Evolutionary conservation across 1,140 invertebrate species (phyloP).

Genomic region (Drosophila nigrodunni): DNA sequence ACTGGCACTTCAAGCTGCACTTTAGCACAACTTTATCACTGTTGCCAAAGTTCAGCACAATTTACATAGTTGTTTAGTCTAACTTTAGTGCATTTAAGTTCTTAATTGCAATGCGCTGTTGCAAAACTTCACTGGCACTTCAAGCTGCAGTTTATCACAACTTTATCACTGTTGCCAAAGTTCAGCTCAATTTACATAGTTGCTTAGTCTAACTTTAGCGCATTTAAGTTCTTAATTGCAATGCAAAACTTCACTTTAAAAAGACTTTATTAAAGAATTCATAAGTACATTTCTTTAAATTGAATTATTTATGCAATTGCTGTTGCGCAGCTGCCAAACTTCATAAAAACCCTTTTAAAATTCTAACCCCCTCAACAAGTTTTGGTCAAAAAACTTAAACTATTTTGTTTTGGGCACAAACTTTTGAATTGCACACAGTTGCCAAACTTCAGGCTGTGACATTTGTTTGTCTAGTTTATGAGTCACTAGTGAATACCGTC

Average conservation of each 20-base stretch:
- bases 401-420: slow-evolving; percentile 11
- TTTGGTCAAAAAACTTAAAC: neutral
- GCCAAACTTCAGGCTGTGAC: slow-evolving; percentile 21
- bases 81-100: neutral
- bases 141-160: no score
- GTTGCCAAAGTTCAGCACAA: neutral
- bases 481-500: slow-evolving; percentile 45
- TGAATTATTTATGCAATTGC: no score
- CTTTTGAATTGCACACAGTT: neutral
- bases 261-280: no score
- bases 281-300: no score
- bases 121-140: slow-evolving; percentile 7
- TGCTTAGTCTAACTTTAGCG: neutral
- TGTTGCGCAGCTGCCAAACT: neutral
- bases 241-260: slow-evolving; percentile 4
- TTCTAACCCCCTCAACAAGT: neutral
- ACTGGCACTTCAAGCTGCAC: no score
- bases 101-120: slow-evolving; percentile 3
- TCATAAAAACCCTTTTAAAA: neutral
- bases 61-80: neutral
- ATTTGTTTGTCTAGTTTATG: slow-evolving; percentile 36
- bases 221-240: neutral
- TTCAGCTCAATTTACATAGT: neutral
- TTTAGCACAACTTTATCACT: no score
- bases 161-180: slow-evolving; percentile 12